Evolutionary conservation across 2,113 vertebrate genomes (phyloP).

Genomic region (Siniperca knerii): DNA sequence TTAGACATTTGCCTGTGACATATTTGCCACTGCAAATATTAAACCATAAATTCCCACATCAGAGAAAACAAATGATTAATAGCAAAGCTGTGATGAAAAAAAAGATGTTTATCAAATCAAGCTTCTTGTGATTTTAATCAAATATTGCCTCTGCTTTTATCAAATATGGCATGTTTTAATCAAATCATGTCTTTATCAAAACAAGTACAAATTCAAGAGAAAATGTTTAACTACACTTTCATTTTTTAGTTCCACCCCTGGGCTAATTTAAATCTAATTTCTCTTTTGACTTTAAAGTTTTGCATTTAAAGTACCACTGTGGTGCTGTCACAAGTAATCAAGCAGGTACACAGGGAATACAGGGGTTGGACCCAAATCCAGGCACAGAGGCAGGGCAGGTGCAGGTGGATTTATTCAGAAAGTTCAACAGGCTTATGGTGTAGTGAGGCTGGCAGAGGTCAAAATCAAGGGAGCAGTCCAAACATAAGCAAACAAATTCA

Average conservation of each 20-base stretch:
- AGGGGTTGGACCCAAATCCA: no score
- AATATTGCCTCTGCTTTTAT: not conserved
- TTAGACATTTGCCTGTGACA: not conserved
- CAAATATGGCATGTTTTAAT: conserved; percentile 6
- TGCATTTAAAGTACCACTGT: conserved; percentile 2
- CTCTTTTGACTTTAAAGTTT: conserved; percentile 41
- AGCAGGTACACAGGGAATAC: no score
- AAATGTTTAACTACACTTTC: conserved; percentile 27
- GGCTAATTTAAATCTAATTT: conserved; percentile 46
- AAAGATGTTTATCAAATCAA: conserved; percentile 15
- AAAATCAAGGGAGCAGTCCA: no score
- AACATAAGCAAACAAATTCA: no score
- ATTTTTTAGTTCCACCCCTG: conserved; percentile 5
- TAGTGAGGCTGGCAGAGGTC: no score
- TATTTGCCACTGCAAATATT: not conserved
- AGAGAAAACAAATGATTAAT: not conserved
- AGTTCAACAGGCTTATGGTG: no score
- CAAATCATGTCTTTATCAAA: conserved; percentile 21
- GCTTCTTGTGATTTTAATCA: conserved; percentile 20
- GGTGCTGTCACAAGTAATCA: no score
- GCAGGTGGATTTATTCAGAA: no score
- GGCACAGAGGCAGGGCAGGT: no score
- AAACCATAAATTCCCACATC: not conserved
- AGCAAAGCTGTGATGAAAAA: not conserved
- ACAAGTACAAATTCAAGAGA: not conserved